These are phyloP conservation scores for Odontomyia ornata DNA, from an alignment of 2,888 invertebrate species.

Conservation along the genomic window DNA sequence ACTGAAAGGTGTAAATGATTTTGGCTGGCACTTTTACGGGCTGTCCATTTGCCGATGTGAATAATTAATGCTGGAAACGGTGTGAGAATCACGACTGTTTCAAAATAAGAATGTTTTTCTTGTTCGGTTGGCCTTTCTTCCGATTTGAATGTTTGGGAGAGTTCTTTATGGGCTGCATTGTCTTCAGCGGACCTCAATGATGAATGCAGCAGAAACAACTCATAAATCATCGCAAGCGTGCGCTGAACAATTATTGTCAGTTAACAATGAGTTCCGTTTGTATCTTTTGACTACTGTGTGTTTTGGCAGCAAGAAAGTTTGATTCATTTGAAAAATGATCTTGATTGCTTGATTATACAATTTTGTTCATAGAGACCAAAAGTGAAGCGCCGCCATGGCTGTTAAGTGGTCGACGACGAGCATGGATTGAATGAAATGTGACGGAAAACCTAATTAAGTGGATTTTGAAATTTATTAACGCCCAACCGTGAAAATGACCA, in stretches of 20 bases:
- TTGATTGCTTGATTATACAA: conserved; percentile 3
- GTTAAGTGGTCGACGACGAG: no score
- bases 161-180: not conserved
- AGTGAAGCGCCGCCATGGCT: no score
- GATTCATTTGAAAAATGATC: conserved; percentile 23
- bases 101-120: not conserved
- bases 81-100: not conserved
- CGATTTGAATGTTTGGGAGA: conserved; percentile 14
- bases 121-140: not conserved
- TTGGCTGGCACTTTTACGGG: conserved; percentile 19
- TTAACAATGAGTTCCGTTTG: not conserved
- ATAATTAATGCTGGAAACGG: conserved; percentile 32
- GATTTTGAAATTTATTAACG: no score
- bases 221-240: conserved; percentile 36
- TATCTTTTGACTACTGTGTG: not conserved
- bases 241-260: conserved; percentile 26
- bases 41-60: not conserved
- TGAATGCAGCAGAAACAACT: not conserved
- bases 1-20: conserved; percentile 36
- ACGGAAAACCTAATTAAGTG: no score
- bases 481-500: no score
- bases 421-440: no score
- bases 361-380: not conserved
- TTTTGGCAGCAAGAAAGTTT: not conserved
- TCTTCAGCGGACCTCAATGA: not conserved